A percentile compares a stretch with the other conserved stretches of the same genome.
These are phyloP conservation scores for Nilaparvata lugens DNA, from an alignment of 1,140 invertebrate genomes.

Conservation along the genomic window DNA sequence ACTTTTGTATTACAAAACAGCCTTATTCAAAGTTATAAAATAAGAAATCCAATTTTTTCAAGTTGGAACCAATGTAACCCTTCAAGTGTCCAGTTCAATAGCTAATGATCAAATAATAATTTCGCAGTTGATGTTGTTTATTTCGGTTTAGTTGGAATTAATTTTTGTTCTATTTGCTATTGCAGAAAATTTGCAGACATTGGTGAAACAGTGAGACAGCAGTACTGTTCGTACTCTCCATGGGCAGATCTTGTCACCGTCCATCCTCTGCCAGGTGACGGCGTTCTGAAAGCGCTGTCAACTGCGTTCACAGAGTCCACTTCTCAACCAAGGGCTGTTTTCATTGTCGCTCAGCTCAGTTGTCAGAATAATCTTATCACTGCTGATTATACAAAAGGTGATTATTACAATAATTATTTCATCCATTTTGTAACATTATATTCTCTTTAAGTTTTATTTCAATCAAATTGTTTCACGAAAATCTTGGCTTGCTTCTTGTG, in stretches of 20 bases:
- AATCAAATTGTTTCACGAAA: no score
- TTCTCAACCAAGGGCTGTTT: slow-evolving; percentile 44
- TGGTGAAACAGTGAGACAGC: slow-evolving; percentile 79
- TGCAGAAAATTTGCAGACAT: slow-evolving; percentile 92
- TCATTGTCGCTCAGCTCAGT: slow-evolving; percentile 83
- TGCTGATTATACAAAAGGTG: slow-evolving; percentile 56
- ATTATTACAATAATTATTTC: no score
- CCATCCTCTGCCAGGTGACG: slow-evolving; percentile 76
- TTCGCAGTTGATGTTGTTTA: no score
- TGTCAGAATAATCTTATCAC: slow-evolving; percentile 67
- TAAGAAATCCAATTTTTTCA: no score
- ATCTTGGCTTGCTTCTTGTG: no score
- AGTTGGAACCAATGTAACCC: no score
- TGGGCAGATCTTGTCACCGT: slow-evolving; percentile 91
- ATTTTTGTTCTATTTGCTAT: slow-evolving; percentile 11
- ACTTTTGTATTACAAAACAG: no score
- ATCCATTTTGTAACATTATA: no score
- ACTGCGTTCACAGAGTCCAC: slow-evolving; percentile 30
- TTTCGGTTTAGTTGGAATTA: background rate
- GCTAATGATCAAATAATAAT: no score
- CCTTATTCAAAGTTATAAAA: no score
- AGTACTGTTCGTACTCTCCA: slow-evolving; percentile 63
- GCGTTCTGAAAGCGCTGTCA: slow-evolving; percentile 67
- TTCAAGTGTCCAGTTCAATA: no score
- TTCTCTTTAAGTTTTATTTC: no score